Conservation (phyloP, 2,888 invertebrate species). For the Hydraecia micacea region DNA sequence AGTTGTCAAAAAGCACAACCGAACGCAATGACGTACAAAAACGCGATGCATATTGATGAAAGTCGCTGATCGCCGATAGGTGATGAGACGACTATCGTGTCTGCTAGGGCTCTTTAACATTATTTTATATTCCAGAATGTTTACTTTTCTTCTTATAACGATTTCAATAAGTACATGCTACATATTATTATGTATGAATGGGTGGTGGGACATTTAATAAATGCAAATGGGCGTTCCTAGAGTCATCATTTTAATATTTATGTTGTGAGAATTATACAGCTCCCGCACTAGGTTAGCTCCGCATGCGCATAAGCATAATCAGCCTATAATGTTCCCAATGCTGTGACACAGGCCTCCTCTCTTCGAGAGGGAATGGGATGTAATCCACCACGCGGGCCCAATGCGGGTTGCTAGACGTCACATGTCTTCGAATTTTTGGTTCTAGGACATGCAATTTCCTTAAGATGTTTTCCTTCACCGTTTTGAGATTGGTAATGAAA, state of each 20-base stretch:
- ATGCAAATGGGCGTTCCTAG: constrained; percentile 16
- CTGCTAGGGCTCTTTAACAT: neutral
- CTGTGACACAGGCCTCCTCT: neutral
- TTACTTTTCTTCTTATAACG: neutral
- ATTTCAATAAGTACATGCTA: constrained; percentile 38
- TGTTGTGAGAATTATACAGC: neutral
- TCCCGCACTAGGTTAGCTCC: neutral
- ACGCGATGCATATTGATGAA: constrained; percentile 2
- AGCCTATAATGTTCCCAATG: neutral
- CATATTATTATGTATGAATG: constrained; percentile 18
- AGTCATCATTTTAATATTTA: neutral
- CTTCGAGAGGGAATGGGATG: neutral
- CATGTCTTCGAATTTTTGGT: neutral
- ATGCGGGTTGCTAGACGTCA: neutral
- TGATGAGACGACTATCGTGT: neutral
- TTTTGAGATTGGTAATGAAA: neutral
- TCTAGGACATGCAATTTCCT: neutral
- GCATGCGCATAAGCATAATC: neutral
- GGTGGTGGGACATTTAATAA: constrained; percentile 27
- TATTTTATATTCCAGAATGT: constrained; percentile 11
- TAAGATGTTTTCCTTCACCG: neutral
- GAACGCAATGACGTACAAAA: neutral
- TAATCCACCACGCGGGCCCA: neutral
- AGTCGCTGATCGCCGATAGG: neutral
- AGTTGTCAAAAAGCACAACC: neutral